These are phyloP conservation scores for Apodemus sylvaticus DNA, from an alignment of 2,113 vertebrate species.

Conservation along the genomic window DNA sequence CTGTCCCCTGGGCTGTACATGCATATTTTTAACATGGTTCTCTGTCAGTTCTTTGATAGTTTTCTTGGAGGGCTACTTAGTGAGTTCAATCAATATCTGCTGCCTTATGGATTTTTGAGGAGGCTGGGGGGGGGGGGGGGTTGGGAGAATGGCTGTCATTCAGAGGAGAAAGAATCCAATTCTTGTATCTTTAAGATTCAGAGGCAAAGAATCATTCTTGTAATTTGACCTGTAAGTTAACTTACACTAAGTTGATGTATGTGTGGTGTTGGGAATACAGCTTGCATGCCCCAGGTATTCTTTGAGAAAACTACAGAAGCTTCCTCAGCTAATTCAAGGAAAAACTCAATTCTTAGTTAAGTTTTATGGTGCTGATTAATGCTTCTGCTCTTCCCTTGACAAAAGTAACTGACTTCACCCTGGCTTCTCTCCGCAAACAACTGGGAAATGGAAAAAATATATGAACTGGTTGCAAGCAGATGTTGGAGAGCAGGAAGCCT, in stretches of 20 bases:
- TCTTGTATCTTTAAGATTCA: slow-evolving; percentile 36
- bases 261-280: not conserved
- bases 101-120: not conserved
- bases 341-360: slow-evolving; percentile 12
- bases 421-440: not conserved
- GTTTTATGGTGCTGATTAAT: not conserved
- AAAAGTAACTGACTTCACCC: not conserved
- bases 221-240: not conserved
- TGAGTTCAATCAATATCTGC: not conserved
- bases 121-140: rapidly evolving
- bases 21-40: slow-evolving; percentile 56
- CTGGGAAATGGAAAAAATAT: not conserved
- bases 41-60: slow-evolving; percentile 50
- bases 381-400: not conserved
- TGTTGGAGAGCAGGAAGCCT: not conserved
- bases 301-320: slow-evolving; percentile 38
- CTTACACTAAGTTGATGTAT: slow-evolving; percentile 14
- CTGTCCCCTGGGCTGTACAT: slow-evolving; percentile 47
- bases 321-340: not conserved
- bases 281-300: not conserved
- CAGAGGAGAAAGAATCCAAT: slow-evolving; percentile 44
- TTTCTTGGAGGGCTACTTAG: slow-evolving; percentile 44
- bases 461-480: not conserved
- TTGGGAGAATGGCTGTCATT: not conserved
- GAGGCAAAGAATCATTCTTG: slow-evolving; percentile 23